These are phyloP conservation scores for Xyrauchen texanus DNA, from an alignment of 2,113 vertebrate genomes.

Conservation along the genomic window DNA sequence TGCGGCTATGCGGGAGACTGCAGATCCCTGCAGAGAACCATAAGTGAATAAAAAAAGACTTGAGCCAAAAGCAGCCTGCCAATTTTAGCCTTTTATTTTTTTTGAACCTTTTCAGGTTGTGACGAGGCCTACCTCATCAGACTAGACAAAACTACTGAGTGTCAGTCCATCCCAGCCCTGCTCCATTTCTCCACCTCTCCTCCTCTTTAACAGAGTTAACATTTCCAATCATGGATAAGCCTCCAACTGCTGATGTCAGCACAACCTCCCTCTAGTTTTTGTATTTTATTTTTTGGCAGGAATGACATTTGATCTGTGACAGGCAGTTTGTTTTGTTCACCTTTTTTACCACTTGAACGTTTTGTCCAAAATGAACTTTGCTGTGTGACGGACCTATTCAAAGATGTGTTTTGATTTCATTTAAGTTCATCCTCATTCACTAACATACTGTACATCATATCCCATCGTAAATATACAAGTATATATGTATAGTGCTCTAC, in stretches of 20 bases:
- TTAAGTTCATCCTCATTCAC: slow-evolving; percentile 16
- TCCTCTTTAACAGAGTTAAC: neutral
- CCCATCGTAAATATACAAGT: neutral
- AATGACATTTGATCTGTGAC: slow-evolving; percentile 65
- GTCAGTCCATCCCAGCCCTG: slow-evolving; percentile 42
- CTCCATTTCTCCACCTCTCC: slow-evolving; percentile 10
- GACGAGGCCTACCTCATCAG: slow-evolving; percentile 80
- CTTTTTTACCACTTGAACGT: slow-evolving; percentile 11
- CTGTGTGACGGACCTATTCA: neutral
- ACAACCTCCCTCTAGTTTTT: slow-evolving; percentile 23
- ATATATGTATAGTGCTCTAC: slow-evolving; percentile 28
- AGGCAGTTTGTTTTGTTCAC: slow-evolving; percentile 15
- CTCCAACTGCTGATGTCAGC: slow-evolving; percentile 63
- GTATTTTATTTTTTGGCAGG: slow-evolving; percentile 60
- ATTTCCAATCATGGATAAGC: slow-evolving; percentile 55
- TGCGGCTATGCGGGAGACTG: neutral
- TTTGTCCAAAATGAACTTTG: slow-evolving; percentile 13
- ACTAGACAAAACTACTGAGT: slow-evolving; percentile 82
- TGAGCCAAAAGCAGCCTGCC: slow-evolving; percentile 70
- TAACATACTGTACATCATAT: slow-evolving; percentile 13
- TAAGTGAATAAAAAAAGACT: slow-evolving; percentile 53
- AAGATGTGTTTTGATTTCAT: slow-evolving; percentile 7
- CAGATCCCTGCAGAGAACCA: slow-evolving; percentile 49
- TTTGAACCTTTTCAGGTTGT: slow-evolving; percentile 62
- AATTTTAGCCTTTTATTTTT: slow-evolving; percentile 73